Conservation (phyloP, 1,140 invertebrate genomes). For the Drosophila kanapiae region DNA sequence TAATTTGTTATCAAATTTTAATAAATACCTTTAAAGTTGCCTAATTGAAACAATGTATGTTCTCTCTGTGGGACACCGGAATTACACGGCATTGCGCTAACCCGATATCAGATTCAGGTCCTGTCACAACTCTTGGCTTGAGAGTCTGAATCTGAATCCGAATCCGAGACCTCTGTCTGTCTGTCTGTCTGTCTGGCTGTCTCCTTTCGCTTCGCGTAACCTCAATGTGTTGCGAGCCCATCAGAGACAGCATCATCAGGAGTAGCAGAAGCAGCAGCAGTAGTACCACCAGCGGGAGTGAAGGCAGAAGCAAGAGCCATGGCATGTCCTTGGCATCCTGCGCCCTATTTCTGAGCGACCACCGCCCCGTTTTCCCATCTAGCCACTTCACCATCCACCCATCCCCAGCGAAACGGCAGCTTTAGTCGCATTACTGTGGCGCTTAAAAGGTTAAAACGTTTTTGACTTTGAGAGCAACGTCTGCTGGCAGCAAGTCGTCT, state of each 20-base stretch:
- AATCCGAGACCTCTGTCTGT: constrained; percentile 50
- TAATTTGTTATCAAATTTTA: background rate
- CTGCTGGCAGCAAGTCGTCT: constrained; percentile 62
- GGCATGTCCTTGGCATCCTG: constrained; percentile 66
- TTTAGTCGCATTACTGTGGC: constrained; percentile 76
- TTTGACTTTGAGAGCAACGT: constrained; percentile 70
- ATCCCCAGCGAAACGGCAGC: constrained; percentile 43
- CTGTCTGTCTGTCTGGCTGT: constrained; percentile 54
- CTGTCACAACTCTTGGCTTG: constrained; percentile 58
- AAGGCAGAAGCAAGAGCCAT: background rate
- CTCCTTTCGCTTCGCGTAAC: constrained; percentile 73
- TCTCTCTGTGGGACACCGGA: constrained; percentile 22
- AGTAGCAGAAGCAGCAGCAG: constrained; percentile 35
- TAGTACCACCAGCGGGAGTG: too few species aligned
- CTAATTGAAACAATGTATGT: background rate
- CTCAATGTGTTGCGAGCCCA: constrained; percentile 76
- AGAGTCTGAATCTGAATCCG: constrained; percentile 39
- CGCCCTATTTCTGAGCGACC: constrained; percentile 40
- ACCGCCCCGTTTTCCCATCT: constrained; percentile 4
- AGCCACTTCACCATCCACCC: constrained; percentile 2
- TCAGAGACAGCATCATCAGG: constrained; percentile 53
- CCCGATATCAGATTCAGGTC: constrained; percentile 43
- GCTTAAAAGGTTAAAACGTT: constrained; percentile 81
- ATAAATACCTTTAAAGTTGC: too few species aligned
- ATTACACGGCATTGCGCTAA: constrained; percentile 41